phyloP scores from a whole-genome alignment of 2,797 vertebrate species.

The Sebastes glaucus region DNA sequence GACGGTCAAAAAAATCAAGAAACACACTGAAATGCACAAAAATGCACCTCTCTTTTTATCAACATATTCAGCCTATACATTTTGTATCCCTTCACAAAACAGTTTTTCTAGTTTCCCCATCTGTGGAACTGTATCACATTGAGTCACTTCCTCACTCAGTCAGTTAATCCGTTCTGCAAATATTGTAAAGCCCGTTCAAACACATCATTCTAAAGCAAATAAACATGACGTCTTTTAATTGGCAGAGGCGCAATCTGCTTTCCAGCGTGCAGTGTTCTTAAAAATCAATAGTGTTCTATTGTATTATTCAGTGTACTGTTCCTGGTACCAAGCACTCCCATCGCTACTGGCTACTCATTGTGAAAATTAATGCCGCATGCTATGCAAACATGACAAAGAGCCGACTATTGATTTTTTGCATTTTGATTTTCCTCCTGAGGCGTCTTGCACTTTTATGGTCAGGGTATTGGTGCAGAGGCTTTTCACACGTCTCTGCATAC shows the following conservation, averaged over 20 bases:
- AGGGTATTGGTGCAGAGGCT: not conserved
- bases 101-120: not conserved
- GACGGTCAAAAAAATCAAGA: not conserved
- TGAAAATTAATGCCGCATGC: slow-evolving; percentile 55
- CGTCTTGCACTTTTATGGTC: slow-evolving; percentile 14
- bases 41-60: not conserved
- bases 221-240: slow-evolving; percentile 43
- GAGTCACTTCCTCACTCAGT: not conserved
- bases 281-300: slow-evolving; percentile 51
- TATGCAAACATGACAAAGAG: slow-evolving; percentile 57
- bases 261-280: slow-evolving; percentile 4
- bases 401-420: slow-evolving; percentile 41
- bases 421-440: slow-evolving; percentile 51
- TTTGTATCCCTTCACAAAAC: not conserved
- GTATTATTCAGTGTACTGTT: slow-evolving; percentile 54
- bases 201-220: slow-evolving; percentile 27
- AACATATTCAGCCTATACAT: not conserved
- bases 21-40: not conserved
- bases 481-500: slow-evolving; percentile 12
- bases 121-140: not conserved
- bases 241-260: slow-evolving; percentile 18
- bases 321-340: slow-evolving; percentile 25
- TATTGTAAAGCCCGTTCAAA: slow-evolving; percentile 16
- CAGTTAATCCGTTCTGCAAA: slow-evolving; percentile 33
- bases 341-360: slow-evolving; percentile 24